A percentile compares a stretch with the other conserved stretches of the same genome.
These are phyloP conservation scores for Alosa alosa DNA, from an alignment of 2,113 vertebrate species.

Conservation along the genomic window DNA sequence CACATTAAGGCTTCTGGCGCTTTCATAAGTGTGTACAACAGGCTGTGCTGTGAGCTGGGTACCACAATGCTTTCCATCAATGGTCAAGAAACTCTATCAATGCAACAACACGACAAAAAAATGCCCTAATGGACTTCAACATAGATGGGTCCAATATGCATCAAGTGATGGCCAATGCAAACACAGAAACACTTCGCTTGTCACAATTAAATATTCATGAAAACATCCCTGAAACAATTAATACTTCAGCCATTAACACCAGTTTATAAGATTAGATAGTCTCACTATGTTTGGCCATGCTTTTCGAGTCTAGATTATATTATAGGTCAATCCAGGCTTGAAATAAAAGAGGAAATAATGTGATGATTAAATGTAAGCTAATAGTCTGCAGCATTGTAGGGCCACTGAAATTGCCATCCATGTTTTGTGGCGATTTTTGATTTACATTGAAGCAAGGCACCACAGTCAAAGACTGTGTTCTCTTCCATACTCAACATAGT, in stretches of 20 bases:
- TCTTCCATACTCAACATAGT: constrained; percentile 61
- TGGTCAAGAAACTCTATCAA: constrained; percentile 73
- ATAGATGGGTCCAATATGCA: constrained; percentile 37
- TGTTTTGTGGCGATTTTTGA: constrained; percentile 87
- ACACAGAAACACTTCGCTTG: constrained; percentile 51
- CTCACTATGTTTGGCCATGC: constrained; percentile 69
- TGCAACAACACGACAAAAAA: constrained; percentile 53
- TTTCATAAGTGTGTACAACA: constrained; percentile 85
- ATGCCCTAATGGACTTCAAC: constrained; percentile 38
- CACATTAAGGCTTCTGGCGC: constrained; percentile 97
- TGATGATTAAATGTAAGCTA: constrained; percentile 90
- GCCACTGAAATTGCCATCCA: constrained; percentile 98
- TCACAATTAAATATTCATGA: constrained; percentile 54
- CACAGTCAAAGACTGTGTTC: constrained; percentile 87
- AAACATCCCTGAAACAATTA: constrained; percentile 48
- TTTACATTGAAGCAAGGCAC: constrained; percentile 93
- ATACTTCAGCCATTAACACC: constrained; percentile 53
- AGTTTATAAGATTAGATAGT: constrained; percentile 48
- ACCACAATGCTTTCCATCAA: constrained; percentile 76
- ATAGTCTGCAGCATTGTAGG: constrained; percentile 99
- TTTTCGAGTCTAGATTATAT: constrained; percentile 70
- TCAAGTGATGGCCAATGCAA: constrained; percentile 20
- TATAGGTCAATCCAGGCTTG: constrained; percentile 73
- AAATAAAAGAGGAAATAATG: constrained; percentile 69
- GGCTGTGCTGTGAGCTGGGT: constrained; percentile 78